A percentile compares a stretch with the other conserved stretches of the same genome.
phyloP scores from a whole-genome alignment of 2,797 vertebrate genomes.

The Buceros bicornis region DNA sequence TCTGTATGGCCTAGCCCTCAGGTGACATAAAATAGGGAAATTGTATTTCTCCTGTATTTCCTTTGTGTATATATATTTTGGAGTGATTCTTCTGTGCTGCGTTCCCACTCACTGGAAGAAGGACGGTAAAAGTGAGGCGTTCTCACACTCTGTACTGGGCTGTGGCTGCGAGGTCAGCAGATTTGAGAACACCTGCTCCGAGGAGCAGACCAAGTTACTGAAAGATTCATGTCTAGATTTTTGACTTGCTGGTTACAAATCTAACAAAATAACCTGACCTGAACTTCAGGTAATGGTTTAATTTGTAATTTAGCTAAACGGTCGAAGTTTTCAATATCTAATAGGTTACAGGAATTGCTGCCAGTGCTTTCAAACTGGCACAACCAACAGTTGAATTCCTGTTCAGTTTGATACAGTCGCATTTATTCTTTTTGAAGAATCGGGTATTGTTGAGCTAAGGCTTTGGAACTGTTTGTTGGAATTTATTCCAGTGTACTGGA shows the following conservation, averaged over 20 bases:
- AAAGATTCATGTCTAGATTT: not conserved
- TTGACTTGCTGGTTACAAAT: not conserved
- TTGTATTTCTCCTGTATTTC: not conserved
- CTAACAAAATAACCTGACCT: not conserved
- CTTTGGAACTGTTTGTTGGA: not conserved
- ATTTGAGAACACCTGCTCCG: not conserved
- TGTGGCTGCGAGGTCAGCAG: not conserved
- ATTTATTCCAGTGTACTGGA: constrained; percentile 3
- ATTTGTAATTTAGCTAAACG: not conserved
- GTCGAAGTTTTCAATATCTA: not conserved
- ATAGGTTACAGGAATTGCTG: not conserved
- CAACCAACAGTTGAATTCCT: not conserved
- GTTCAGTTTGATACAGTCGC: not conserved
- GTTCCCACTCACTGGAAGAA: not conserved
- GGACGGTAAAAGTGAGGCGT: not conserved
- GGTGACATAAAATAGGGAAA: not conserved
- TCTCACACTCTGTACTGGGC: not conserved
- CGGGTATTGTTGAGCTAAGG: not conserved
- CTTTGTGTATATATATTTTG: not conserved
- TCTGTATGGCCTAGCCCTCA: not conserved
- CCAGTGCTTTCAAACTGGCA: not conserved
- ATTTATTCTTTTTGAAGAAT: constrained; percentile 16
- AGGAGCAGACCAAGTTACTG: not conserved
- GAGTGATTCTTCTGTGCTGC: not conserved
- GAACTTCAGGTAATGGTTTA: not conserved